A percentile compares a stretch with the other conserved stretches of the same genome.
Evolutionary conservation across 2,113 vertebrate genomes (phyloP).

Genomic region (Microcebus jonahi): DNA sequence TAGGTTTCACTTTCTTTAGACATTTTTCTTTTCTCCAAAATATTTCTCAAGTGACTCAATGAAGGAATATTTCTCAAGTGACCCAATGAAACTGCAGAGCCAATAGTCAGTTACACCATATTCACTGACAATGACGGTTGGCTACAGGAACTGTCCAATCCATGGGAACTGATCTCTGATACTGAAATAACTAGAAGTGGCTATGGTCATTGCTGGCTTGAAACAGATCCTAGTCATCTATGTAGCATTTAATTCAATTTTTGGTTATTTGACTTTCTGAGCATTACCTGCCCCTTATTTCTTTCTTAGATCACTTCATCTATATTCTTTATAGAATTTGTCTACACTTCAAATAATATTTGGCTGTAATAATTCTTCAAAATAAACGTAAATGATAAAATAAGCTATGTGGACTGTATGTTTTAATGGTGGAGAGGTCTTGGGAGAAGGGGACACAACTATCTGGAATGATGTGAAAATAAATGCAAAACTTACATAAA

Average conservation of each 20-base stretch:
- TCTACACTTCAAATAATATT: conserved; percentile 38
- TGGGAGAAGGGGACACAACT: not conserved
- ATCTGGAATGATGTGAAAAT: conserved; percentile 39
- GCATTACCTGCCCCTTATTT: not conserved
- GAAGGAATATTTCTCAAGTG: conserved; percentile 51
- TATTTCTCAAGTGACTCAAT: not conserved
- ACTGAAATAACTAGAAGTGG: conserved; percentile 11
- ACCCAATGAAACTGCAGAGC: conserved; percentile 12
- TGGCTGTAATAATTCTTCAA: conserved; percentile 61
- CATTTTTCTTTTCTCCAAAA: not conserved
- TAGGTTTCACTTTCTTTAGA: conserved; percentile 55
- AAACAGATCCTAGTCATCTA: conserved; percentile 18
- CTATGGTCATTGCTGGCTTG: not conserved
- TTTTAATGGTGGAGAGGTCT: conserved; percentile 45
- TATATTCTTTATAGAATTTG: conserved; percentile 56
- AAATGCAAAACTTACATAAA: not conserved
- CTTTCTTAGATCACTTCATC: not conserved
- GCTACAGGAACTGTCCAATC: not conserved
- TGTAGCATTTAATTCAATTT: not conserved
- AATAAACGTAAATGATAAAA: conserved; percentile 60
- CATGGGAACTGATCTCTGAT: not conserved
- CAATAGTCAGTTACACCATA: conserved; percentile 3
- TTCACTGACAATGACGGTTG: not conserved
- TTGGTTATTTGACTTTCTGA: conserved; percentile 42
- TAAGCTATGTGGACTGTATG: conserved; percentile 20